A percentile compares a stretch with the other conserved stretches of the same genome.
phyloP scores from a whole-genome alignment of 2,113 vertebrate genomes.

The Scopus umbretta region DNA sequence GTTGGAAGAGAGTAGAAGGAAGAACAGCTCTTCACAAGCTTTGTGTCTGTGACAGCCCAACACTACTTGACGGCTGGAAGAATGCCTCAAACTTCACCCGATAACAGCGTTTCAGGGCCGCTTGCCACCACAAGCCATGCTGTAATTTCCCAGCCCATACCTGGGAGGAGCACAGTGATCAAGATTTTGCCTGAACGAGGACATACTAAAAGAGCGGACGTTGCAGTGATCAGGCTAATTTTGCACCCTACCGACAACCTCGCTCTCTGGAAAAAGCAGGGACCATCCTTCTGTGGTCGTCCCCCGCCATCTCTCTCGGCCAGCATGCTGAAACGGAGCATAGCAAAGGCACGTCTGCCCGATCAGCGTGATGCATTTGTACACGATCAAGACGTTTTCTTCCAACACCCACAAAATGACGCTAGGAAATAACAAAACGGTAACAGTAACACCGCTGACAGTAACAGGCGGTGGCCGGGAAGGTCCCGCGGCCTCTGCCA shows the following conservation, averaged over 20 bases:
- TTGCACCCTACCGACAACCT: not conserved
- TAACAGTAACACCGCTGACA: no score
- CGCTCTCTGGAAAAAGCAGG: not conserved
- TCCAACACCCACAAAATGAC: not conserved
- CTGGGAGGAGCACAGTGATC: not conserved
- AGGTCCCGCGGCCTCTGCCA: no score
- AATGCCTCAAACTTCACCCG: not conserved
- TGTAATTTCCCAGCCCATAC: not conserved
- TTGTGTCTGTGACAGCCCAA: not conserved
- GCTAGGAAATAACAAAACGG: not conserved
- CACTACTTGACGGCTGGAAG: not conserved
- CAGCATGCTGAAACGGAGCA: not conserved
- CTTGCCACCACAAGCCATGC: not conserved
- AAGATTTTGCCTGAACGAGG: not conserved
- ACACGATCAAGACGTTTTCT: not conserved
- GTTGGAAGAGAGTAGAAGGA: not conserved
- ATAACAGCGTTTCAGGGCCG: not conserved
- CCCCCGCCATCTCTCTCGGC: not conserved
- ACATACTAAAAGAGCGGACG: not conserved
- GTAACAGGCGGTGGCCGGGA: fast-evolving
- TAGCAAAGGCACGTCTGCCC: not conserved
- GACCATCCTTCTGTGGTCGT: not conserved
- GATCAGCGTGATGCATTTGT: not conserved
- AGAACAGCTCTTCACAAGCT: not conserved
- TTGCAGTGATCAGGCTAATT: not conserved